Percentiles rank a stretch among this genome's conserved stretches.
These are phyloP conservation scores for Bombylius discolor DNA, from an alignment of 2,888 invertebrate species.

Conservation along the genomic window DNA sequence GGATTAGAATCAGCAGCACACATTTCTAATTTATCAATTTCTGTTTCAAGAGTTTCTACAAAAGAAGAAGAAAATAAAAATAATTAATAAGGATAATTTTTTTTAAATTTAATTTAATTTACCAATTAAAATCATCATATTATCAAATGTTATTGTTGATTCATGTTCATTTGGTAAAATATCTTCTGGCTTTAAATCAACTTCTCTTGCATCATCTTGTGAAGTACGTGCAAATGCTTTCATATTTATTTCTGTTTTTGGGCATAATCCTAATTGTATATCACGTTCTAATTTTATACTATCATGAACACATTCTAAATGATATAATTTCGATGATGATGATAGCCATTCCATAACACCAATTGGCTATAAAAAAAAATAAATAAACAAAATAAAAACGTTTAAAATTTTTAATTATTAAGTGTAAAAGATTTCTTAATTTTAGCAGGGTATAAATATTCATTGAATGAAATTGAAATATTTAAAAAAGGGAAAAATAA, in stretches of 20 bases:
- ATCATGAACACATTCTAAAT: slow-evolving; percentile 86
- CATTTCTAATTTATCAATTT: slow-evolving; percentile 61
- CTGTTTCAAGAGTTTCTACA: slow-evolving; percentile 66
- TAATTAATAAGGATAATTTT: not conserved
- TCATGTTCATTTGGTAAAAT: slow-evolving; percentile 62
- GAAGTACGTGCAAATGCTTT: slow-evolving; percentile 63
- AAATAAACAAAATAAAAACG: no score
- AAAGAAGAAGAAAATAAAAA: slow-evolving; percentile 6
- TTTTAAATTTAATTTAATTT: slow-evolving; percentile 21
- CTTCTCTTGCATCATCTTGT: slow-evolving; percentile 66
- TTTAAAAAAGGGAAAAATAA: not conserved
- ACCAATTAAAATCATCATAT: slow-evolving; percentile 74
- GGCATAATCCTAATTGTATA: slow-evolving; percentile 53
- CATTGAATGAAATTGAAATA: no score
- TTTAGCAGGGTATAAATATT: not conserved
- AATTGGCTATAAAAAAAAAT: slow-evolving; percentile 33
- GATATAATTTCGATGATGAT: slow-evolving; percentile 67
- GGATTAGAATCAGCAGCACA: slow-evolving; percentile 45
- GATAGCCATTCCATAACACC: slow-evolving; percentile 82
- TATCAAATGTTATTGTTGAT: slow-evolving; percentile 66
- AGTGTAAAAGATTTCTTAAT: not conserved
- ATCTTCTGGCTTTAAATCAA: slow-evolving; percentile 63
- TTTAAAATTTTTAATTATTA: not conserved
- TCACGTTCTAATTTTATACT: slow-evolving; percentile 88
- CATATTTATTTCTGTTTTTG: slow-evolving; percentile 53